Percentiles rank a stretch among this genome's conserved stretches.
phyloP scores from a whole-genome alignment of 64 coral and sea anemone species.

The Exaiptasia diaphana region DNA sequence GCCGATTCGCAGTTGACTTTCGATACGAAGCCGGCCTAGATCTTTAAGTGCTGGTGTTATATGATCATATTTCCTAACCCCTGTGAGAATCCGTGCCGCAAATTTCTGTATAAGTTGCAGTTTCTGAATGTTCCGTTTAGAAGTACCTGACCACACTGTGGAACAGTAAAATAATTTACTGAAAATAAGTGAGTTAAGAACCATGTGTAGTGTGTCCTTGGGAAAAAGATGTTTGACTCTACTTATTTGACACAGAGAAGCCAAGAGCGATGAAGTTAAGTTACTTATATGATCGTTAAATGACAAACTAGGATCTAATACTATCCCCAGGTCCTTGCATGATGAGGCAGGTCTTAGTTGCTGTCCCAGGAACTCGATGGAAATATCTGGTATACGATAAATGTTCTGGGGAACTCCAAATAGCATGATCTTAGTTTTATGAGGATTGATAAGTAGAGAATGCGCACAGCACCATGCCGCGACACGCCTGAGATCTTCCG shows the following conservation, averaged over 20 bases:
- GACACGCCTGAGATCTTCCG: background rate
- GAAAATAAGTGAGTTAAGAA: conserved; percentile 25
- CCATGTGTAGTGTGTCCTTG: background rate
- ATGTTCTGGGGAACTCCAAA: background rate
- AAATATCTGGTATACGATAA: background rate
- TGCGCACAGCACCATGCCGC: conserved; percentile 21
- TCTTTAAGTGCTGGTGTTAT: background rate
- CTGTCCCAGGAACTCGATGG: background rate
- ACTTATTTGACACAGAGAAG: conserved; percentile 3
- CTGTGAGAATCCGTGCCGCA: conserved; percentile 4
- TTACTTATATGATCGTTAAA: conserved; percentile 7
- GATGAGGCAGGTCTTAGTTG: background rate
- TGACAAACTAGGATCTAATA: background rate
- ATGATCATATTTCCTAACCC: conserved; percentile 21
- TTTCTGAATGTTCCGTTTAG: background rate
- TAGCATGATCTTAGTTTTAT: background rate
- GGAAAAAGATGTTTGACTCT: conserved; percentile 16
- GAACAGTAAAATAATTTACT: conserved; percentile 28
- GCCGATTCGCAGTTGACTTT: background rate
- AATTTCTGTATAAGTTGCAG: conserved; percentile 21
- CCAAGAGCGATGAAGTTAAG: background rate
- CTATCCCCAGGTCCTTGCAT: conserved; percentile 1
- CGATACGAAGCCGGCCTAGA: conserved; percentile 3
- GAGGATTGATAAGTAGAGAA: background rate
- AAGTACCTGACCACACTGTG: conserved; percentile 17